Evolutionary conservation across 1,140 invertebrate species (phyloP).

Genomic region (Drosophila parvula): DNA sequence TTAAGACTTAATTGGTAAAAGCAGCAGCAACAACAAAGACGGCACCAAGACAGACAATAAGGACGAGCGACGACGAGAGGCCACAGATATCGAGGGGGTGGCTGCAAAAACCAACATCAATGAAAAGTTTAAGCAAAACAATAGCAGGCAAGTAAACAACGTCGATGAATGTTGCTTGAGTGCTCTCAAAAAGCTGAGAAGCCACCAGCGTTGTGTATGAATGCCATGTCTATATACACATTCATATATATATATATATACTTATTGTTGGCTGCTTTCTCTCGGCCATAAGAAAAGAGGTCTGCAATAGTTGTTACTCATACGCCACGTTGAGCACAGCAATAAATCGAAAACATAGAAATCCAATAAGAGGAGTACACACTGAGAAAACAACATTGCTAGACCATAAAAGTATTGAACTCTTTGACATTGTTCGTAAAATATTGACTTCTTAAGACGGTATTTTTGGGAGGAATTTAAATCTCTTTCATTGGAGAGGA

Average conservation of each 20-base stretch:
- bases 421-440: neutral
- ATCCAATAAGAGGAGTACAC: conserved; percentile 29
- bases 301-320: conserved; percentile 62
- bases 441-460: neutral
- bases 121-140: conserved; percentile 82
- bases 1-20: conserved; percentile 83
- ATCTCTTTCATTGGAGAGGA: neutral
- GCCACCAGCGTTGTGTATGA: conserved; percentile 26
- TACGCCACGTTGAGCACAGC: conserved; percentile 65
- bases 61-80: conserved; percentile 42
- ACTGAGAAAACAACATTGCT: neutral
- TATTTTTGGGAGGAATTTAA: neutral
- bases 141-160: conserved; percentile 75
- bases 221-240: conserved; percentile 25
- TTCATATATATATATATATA: neutral
- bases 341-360: conserved; percentile 55
- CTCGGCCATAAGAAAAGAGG: neutral
- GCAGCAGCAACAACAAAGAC: conserved; percentile 62
- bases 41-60: conserved; percentile 43
- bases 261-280: conserved; percentile 20
- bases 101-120: conserved; percentile 74
- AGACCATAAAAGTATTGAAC: neutral
- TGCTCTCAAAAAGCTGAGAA: conserved; percentile 58
- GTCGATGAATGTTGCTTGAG: conserved; percentile 77
- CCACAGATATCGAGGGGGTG: conserved; percentile 46